Base-by-base conservation (phyloP, 2,888 invertebrate species). In the Cheilosia grossa region DNA sequence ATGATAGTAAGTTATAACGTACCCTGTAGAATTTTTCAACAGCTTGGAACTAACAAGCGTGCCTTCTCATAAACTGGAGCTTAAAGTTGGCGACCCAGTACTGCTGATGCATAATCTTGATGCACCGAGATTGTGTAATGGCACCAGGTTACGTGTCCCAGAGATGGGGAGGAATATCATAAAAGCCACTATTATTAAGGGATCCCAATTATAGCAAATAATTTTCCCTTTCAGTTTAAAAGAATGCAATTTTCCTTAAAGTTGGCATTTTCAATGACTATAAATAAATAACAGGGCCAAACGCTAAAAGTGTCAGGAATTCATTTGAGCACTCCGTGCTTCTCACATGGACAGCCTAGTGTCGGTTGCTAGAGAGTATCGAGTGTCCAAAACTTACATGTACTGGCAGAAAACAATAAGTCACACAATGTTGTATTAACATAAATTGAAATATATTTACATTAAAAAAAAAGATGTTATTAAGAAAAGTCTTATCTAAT, bases 41-140 rank as follows among this genome's bases (percentile, higher is more conserved):
- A 9, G 37, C 30, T 30, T 54, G n/a, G 54, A 54, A 54, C 15
- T 54, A 30, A n/a, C 30, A n/a, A 30, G n/a, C 7, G 54, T 54
- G n/a, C 30, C 30, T 6, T 30, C 54, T 30, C 30, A 54, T 30
- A 54, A 54, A 7, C 17, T 30, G 30, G 17, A n/a, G n/a, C n/a
- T n/a, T n/a, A n/a, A n/a, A n/a, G n/a, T n/a, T n/a, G n/a, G n/a
- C n/a, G n/a, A n/a, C n/a, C n/a, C n/a, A n/a, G n/a, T n/a, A n/a
- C n/a, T n/a, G n/a, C n/a, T n/a, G n/a, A n/a, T n/a, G n/a, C n/a
- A n/a, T n/a, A n/a, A n/a, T n/a, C n/a, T n/a, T n/a, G n/a, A n/a
- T n/a, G n/a, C n/a, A n/a, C n/a, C n/a, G n/a, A n/a, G n/a, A n/a
- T n/a, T n/a, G n/a, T n/a, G n/a, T n/a, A n/a, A n/a, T n/a, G n/a